Evolutionary conservation across 2,888 invertebrate species (phyloP), one percentile per base, ranked within the genome.

Genomic region (Amblyjoppa proteus): DNA sequence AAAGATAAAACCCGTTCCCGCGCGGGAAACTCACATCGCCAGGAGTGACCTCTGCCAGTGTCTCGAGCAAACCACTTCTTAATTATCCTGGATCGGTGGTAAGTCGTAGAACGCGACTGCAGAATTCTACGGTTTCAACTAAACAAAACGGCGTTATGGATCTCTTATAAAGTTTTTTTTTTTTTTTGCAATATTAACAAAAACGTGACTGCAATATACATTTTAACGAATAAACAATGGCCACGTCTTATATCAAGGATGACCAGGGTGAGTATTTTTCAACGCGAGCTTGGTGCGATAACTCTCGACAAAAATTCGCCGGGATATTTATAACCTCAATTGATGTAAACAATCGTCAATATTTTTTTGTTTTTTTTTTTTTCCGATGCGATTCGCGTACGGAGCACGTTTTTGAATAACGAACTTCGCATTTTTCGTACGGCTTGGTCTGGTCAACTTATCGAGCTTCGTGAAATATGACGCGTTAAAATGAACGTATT

Each of bases 201-300:
- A 91, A 87, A 89, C 87, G 84, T 84, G 34, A 45, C 9, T 31
- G 31, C 31, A 84, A 69, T 69, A 49, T 38, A 28, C 49, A 31
- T 16, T 41, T 83, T 16, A 74, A 74, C 71, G 25, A 49, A 86
- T 80, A 83, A 88, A 88, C 79, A 89, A 94, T 93, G 94, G 93
- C 94, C 80, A 92, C 94, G 45, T 88, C 92, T 78, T 94, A 94
- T 84, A 91, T 93, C 79, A 94, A 94, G 87, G 94, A 94, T 83
- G 94, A 94, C 25, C 91, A 92, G 90, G 92, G 93, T 93, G 90
- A 87, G 86, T 75, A 56, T 53, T 83, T 53, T 83, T 66, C 45
- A 9, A 58, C 16, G 7, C 11, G 28, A 56, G 9, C 9, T 38
- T 20, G n/a, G 3, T 49, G 45, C 45, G 9, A 77, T 68, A 13